Evolutionary conservation across 2,888 invertebrate genomes (phyloP), one percentile per base, ranked within the genome.

Genomic region (Argynnis bischoffii): DNA sequence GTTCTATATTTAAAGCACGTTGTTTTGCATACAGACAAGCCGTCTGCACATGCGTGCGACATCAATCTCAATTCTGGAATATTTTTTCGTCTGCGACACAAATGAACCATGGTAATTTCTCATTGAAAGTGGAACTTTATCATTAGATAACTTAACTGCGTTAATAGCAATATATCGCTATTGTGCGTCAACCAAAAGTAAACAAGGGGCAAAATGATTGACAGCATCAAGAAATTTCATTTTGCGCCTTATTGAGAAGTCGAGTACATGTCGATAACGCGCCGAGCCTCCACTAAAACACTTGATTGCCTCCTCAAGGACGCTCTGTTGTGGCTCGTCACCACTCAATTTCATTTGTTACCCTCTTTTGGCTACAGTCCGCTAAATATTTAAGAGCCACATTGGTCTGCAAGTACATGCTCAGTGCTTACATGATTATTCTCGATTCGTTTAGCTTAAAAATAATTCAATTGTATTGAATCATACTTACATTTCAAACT

Each of bases 61-160:
- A 92, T 92, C 90, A 88, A 92, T 92, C 91, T 92, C 90, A 91
- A 90, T 92, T 90, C 90, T 88, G 84, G 87, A 90, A 90, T 91
- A 90, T 92, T 92, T 92, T 92, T 90, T 86, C 82, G 90, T 90
- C 89, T 90, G 87, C 81, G 63, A 69, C 68, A 64, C 56, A 61
- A 61, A 50, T 48, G 63, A 63, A 47, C 31, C 59, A 53, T 63
- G 64, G 69, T 55, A 67, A 64, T 72, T 59, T 64, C 57, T 66
- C 54, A 55, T 63, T 66, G 60, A 66, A 57, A 63, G 51, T 16
- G 13, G 18, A 55, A 11, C 13, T 65, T 57, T 59, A 47, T 21
- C 21, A 26, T 60, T 35, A 41, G 41, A 21, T 16, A 46, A 35
- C 6, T 16, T 55, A 18, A 26, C 11, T 47, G n/a, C 11, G 47